Conservation (phyloP, 2,888 invertebrate species). For the Tachina fera region DNA sequence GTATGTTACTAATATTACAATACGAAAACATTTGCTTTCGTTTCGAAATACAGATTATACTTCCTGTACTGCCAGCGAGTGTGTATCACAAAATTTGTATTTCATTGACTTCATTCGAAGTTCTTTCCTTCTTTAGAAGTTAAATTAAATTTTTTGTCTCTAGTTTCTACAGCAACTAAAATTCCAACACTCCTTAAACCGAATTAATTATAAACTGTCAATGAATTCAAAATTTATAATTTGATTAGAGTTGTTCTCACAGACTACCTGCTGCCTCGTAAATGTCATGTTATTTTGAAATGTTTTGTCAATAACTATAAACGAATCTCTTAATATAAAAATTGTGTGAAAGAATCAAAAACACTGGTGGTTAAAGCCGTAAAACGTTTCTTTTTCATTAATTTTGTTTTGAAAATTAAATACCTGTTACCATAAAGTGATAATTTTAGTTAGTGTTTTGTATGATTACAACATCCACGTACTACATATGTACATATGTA, state of each 20-base stretch:
- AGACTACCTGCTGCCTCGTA: conserved; percentile 4
- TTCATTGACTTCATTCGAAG: too few relatives aligned
- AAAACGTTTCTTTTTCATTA: not conserved
- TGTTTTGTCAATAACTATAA: conserved; percentile 37
- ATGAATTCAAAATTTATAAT: conserved; percentile 13
- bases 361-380: not conserved
- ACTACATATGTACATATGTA: not conserved
- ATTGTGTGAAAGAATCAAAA: conserved; percentile 29
- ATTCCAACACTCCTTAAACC: not conserved
- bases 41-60: too few relatives aligned
- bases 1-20: too few relatives aligned
- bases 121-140: not conserved
- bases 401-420: conserved; percentile 46
- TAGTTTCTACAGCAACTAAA: not conserved
- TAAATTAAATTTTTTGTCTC: not conserved
- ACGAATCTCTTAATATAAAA: not conserved
- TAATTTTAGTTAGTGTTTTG: conserved; percentile 28
- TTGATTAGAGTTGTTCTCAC: conserved; percentile 37
- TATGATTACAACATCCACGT: conserved; percentile 42
- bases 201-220: not conserved
- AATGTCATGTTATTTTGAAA: conserved; percentile 33
- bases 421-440: conserved; percentile 53
- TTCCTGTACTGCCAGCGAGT: too few relatives aligned
- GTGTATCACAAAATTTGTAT: too few relatives aligned
- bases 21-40: too few relatives aligned